These are phyloP conservation scores for Oscheius sp. DNA, from an alignment of 2,888 invertebrate genomes.

Conservation along the genomic window DNA sequence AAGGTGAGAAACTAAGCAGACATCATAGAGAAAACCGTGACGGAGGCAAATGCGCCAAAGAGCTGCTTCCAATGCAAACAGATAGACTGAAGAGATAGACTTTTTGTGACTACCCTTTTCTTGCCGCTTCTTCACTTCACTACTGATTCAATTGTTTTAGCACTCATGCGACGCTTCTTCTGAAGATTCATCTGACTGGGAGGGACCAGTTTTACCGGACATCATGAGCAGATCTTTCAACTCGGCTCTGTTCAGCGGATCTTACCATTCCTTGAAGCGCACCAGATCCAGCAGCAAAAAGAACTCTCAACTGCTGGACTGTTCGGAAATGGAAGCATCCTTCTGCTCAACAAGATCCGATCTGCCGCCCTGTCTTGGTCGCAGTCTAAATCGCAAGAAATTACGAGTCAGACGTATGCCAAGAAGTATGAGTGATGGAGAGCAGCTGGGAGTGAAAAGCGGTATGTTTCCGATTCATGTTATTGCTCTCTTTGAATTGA, in stretches of 20 bases:
- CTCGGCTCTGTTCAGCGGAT: constrained; percentile 43
- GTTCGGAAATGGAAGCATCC: constrained; percentile 60
- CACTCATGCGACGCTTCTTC: constrained; percentile 64
- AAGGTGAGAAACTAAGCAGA: constrained; percentile 41
- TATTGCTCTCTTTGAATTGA: not conserved
- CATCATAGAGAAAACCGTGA: constrained; percentile 23
- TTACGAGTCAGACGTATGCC: constrained; percentile 56
- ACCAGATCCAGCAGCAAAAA: constrained; percentile 42
- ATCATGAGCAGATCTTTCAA: constrained; percentile 52
- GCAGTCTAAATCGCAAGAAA: constrained; percentile 42
- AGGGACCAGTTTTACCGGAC: constrained; percentile 30
- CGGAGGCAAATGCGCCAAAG: constrained; percentile 19
- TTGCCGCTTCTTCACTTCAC: constrained; percentile 16
- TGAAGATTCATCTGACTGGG: constrained; percentile 61
- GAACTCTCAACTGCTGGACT: constrained; percentile 42
- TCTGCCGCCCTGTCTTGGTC: constrained; percentile 45
- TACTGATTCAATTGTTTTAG: constrained; percentile 42
- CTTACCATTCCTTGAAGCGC: constrained; percentile 47
- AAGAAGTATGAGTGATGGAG: constrained; percentile 66
- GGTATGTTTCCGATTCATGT: constrained; percentile 10
- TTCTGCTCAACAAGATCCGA: constrained; percentile 64
- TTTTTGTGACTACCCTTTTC: constrained; percentile 26
- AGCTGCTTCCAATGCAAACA: constrained; percentile 31
- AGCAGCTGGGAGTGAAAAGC: constrained; percentile 54
- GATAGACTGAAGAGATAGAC: constrained; percentile 1